phyloP scores from a whole-genome alignment of 2,888 invertebrate species.

The Cantharis nigra region DNA sequence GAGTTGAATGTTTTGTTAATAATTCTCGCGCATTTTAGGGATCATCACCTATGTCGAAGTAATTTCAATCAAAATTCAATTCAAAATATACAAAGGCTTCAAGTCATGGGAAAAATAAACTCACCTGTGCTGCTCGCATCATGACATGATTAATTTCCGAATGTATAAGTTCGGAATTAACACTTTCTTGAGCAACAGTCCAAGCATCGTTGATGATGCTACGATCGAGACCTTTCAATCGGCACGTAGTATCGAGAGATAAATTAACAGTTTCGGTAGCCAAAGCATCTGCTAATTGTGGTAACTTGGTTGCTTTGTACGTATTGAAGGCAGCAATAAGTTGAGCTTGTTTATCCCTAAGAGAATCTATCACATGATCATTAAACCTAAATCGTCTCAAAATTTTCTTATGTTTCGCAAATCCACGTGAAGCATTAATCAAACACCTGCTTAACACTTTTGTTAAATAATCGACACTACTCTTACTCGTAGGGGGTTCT shows the following conservation, averaged over 20 bases:
- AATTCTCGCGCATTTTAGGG: no score
- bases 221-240: slow-evolving; percentile 61
- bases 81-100: neutral
- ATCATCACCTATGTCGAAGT: no score
- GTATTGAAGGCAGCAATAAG: slow-evolving; percentile 42
- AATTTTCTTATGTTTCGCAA: slow-evolving; percentile 9
- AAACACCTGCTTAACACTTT: slow-evolving; percentile 76
- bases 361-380: slow-evolving; percentile 28
- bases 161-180: slow-evolving; percentile 75
- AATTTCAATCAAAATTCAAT: no score
- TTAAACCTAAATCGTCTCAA: slow-evolving; percentile 8
- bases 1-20: no score
- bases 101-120: neutral
- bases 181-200: slow-evolving; percentile 74
- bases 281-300: slow-evolving; percentile 71
- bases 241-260: slow-evolving; percentile 58
- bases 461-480: slow-evolving; percentile 71
- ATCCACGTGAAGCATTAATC: slow-evolving; percentile 46
- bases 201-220: slow-evolving; percentile 75
- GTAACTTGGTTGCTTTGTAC: slow-evolving; percentile 71
- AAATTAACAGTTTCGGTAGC: slow-evolving; percentile 72
- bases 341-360: slow-evolving; percentile 32
- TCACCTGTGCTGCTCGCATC: slow-evolving; percentile 67
- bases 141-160: slow-evolving; percentile 78
- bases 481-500: slow-evolving; percentile 53